Percentiles rank a stretch among this genome's conserved stretches.
Evolutionary conservation across 2,888 invertebrate species (phyloP).

Genomic region (Teleiodes luculella): DNA sequence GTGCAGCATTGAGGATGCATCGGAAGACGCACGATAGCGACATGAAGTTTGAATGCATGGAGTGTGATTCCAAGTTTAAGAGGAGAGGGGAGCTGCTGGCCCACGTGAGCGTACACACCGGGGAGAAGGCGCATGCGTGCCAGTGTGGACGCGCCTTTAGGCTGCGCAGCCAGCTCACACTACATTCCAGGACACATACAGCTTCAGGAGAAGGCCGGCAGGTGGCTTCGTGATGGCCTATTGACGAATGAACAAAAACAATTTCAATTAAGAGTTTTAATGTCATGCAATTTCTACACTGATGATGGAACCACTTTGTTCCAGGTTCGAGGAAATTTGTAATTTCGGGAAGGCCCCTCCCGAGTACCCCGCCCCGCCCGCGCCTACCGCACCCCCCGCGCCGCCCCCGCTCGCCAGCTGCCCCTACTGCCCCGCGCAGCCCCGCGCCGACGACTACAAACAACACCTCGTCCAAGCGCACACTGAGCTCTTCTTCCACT

Average conservation of each 20-base stretch:
- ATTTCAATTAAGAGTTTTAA: too few relatives aligned
- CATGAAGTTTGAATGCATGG: constrained; percentile 56
- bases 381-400: background rate
- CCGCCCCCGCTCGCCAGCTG: constrained; percentile 26
- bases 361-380: constrained; percentile 8
- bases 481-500: constrained; percentile 53
- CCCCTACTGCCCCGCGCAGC: constrained; percentile 35
- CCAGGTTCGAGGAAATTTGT: constrained; percentile 35
- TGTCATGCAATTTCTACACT: background rate
- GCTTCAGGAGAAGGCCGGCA: constrained; percentile 18
- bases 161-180: constrained; percentile 47
- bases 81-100: constrained; percentile 72
- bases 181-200: constrained; percentile 38
- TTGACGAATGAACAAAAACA: background rate
- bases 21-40: constrained; percentile 52
- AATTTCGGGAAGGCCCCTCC: constrained; percentile 8
- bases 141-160: constrained; percentile 74
- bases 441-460: constrained; percentile 23
- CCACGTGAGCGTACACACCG: constrained; percentile 77
- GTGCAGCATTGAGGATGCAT: constrained; percentile 74
- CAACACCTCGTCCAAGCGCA: constrained; percentile 50
- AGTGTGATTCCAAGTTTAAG: constrained; percentile 77
- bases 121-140: constrained; percentile 75
- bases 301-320: constrained; percentile 34
- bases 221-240: background rate